Conservation (phyloP, 2,888 invertebrate genomes). For the Crocallis elinguaria region DNA sequence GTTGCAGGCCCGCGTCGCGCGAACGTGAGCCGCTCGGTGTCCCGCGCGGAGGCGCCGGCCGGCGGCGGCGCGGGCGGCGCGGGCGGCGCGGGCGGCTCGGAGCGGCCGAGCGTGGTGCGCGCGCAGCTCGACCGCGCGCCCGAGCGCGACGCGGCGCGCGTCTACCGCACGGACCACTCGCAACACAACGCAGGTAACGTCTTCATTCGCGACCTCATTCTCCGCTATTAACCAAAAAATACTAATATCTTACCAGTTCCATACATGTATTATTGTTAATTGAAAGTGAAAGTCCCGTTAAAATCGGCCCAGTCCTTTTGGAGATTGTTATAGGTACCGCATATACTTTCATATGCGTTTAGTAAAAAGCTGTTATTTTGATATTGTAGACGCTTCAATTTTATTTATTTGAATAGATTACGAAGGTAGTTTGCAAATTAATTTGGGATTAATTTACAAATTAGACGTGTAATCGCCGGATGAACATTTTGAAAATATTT, state of each 20-base stretch:
- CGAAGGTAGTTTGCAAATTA: too few species aligned
- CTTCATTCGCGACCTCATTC: neutral
- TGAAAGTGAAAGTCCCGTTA: too few species aligned
- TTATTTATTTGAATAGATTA: too few species aligned
- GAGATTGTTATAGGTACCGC: too few species aligned
- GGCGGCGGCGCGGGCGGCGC: slow-evolving; percentile 53
- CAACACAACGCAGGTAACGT: slow-evolving; percentile 74
- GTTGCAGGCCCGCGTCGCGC: slow-evolving; percentile 64
- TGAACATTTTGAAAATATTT: slow-evolving; percentile 10
- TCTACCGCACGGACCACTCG: slow-evolving; percentile 74
- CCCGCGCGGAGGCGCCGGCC: slow-evolving; percentile 45
- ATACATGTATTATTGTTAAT: too few species aligned
- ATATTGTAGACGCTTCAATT: too few species aligned
- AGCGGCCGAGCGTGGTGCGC: slow-evolving; percentile 80
- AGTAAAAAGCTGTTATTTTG: too few species aligned
- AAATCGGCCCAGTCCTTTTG: too few species aligned
- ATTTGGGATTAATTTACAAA: too few species aligned
- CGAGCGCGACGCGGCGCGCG: slow-evolving; percentile 72
- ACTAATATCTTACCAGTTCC: too few species aligned
- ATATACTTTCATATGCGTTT: too few species aligned
- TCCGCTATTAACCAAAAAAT: neutral
- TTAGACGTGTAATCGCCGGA: slow-evolving; percentile 1
- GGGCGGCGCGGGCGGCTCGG: slow-evolving; percentile 60
- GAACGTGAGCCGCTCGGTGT: slow-evolving; percentile 58
- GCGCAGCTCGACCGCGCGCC: slow-evolving; percentile 80